phyloP scores from a whole-genome alignment of 2,888 invertebrate genomes.

The Drosophila mettleri region DNA sequence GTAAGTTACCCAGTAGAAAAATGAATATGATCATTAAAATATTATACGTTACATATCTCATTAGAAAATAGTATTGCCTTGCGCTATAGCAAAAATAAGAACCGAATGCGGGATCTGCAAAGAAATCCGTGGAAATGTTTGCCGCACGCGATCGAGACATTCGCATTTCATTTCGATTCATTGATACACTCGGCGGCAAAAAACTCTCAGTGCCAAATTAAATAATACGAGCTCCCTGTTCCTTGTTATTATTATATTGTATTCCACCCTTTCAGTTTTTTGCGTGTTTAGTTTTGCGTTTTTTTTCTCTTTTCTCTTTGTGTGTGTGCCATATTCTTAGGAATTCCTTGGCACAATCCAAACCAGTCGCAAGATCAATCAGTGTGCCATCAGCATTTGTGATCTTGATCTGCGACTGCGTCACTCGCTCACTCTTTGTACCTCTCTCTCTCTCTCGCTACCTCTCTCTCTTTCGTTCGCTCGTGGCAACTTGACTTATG shows the following conservation, averaged over 20 bases:
- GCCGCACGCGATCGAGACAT: slow-evolving; percentile 77
- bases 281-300: slow-evolving; percentile 41
- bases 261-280: slow-evolving; percentile 74
- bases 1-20: too few relatives aligned
- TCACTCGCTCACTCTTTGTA: slow-evolving; percentile 14
- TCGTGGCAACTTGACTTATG: slow-evolving; percentile 34
- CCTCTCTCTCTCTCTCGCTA: neutral
- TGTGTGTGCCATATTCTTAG: slow-evolving; percentile 64
- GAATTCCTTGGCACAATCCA: slow-evolving; percentile 69
- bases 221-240: slow-evolving; percentile 71
- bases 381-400: slow-evolving; percentile 54
- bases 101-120: slow-evolving; percentile 28
- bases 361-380: slow-evolving; percentile 76
- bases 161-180: slow-evolving; percentile 75
- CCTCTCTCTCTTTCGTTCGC: neutral
- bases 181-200: slow-evolving; percentile 61
- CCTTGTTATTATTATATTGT: slow-evolving; percentile 77
- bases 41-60: neutral
- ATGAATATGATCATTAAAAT: too few relatives aligned
- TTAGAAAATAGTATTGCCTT: neutral
- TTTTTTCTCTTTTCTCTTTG: slow-evolving; percentile 14
- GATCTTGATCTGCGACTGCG: slow-evolving; percentile 39
- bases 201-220: slow-evolving; percentile 68
- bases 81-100: neutral
- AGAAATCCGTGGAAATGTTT: slow-evolving; percentile 69